A percentile compares a stretch with the other conserved stretches of the same genome.
phyloP scores from a whole-genome alignment of 2,888 invertebrate genomes.

The Drosophila hawaiiensis region DNA sequence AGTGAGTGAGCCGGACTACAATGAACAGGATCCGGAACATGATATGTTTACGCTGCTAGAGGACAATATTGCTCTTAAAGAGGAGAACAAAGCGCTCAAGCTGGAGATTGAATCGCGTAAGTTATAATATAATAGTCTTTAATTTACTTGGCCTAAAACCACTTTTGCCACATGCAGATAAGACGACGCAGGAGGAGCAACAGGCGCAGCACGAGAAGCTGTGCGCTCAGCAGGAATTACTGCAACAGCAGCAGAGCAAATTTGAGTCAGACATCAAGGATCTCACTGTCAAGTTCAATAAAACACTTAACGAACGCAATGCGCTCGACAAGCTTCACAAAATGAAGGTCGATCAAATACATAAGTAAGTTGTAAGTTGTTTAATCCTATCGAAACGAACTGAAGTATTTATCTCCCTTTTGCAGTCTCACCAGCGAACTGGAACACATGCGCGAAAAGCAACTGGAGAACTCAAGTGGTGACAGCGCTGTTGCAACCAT shows the following conservation, averaged over 20 bases:
- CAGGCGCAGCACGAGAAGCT: conserved; percentile 80
- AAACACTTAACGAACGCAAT: conserved; percentile 79
- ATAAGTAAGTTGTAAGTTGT: conserved; percentile 57
- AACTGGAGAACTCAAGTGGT: conserved; percentile 36
- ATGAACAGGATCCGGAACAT: conserved; percentile 84
- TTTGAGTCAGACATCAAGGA: conserved; percentile 81
- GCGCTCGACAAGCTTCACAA: conserved; percentile 83
- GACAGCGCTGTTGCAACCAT: conserved; percentile 1
- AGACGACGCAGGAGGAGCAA: conserved; percentile 79
- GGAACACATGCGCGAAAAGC: conserved; percentile 75
- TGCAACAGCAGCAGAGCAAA: conserved; percentile 71
- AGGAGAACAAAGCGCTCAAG: conserved; percentile 84
- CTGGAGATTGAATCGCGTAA: conserved; percentile 83
- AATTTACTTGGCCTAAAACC: neutral
- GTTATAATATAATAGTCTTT: conserved; percentile 26
- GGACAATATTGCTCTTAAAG: conserved; percentile 84
- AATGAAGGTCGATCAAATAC: conserved; percentile 83
- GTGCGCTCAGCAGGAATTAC: conserved; percentile 68
- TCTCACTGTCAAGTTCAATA: conserved; percentile 73
- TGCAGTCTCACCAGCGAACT: conserved; percentile 64
- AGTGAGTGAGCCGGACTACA: conserved; percentile 84
- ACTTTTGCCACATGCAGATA: conserved; percentile 62
- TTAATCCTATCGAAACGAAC: neutral
- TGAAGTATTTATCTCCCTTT: neutral
- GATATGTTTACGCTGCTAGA: conserved; percentile 84